phyloP scores from a whole-genome alignment of 1,140 invertebrate species.

The Aplysia californica region DNA sequence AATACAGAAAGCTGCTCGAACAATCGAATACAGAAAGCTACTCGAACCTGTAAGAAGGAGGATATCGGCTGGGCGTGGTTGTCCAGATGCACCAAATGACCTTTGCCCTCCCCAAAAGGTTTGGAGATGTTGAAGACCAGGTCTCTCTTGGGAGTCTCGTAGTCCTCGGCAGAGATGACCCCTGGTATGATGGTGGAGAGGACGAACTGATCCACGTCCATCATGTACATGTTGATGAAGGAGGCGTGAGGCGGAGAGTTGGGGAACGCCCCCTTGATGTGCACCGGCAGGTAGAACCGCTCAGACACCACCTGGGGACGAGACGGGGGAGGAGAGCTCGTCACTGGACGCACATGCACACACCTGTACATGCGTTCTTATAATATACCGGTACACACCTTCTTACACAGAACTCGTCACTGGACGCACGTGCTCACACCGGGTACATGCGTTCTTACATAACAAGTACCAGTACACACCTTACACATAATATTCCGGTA shows the following conservation, averaged over 20 bases:
- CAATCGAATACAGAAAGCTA: too few species aligned
- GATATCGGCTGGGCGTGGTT: conserved; percentile 72
- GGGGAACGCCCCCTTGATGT: conserved; percentile 61
- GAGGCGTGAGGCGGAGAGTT: conserved; percentile 60
- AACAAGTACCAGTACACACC: too few species aligned
- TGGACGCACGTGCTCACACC: too few species aligned
- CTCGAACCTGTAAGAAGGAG: conserved; percentile 80
- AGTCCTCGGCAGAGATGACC: conserved; percentile 83
- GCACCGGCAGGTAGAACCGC: conserved; percentile 57
- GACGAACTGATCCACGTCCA: conserved; percentile 64
- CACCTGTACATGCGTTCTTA: too few species aligned
- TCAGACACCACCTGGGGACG: too few species aligned
- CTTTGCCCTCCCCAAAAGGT: conserved; percentile 63
- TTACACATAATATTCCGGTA: too few species aligned
- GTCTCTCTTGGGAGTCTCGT: conserved; percentile 80
- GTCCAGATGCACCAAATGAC: conserved; percentile 76
- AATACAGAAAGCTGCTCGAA: too few species aligned
- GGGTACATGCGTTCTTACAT: too few species aligned
- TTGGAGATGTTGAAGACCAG: conserved; percentile 73
- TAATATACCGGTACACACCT: too few species aligned
- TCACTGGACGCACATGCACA: too few species aligned
- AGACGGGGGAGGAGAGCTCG: too few species aligned
- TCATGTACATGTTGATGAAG: conserved; percentile 59
- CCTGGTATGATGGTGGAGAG: conserved; percentile 57
- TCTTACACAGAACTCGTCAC: too few species aligned